These are phyloP conservation scores for Piscicola geometra DNA, from an alignment of 2,888 invertebrate genomes.

Conservation along the genomic window DNA sequence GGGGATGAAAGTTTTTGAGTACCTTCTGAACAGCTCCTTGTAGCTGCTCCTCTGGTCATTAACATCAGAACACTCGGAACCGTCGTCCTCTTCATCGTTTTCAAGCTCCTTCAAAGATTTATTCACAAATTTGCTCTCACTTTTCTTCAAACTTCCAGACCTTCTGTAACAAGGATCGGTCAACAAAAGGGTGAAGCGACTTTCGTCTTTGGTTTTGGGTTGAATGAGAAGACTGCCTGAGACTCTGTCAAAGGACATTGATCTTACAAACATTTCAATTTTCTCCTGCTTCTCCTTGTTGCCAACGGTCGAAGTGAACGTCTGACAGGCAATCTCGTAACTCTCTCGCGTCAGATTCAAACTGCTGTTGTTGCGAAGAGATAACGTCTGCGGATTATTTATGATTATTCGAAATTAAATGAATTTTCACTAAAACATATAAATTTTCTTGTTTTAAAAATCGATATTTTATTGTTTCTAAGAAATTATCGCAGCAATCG, in stretches of 20 bases:
- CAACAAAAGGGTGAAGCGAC: constrained; percentile 32
- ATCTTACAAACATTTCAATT: constrained; percentile 23
- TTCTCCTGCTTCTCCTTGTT: neutral
- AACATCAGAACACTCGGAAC: neutral
- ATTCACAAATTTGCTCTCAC: neutral
- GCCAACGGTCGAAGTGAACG: neutral
- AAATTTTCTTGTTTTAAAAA: neutral
- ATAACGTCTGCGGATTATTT: too few relatives aligned
- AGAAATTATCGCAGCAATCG: neutral
- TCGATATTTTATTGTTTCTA: neutral
- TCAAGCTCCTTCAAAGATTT: neutral
- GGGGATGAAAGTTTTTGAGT: neutral
- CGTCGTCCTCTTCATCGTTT: neutral
- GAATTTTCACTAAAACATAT: neutral
- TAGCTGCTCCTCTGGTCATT: neutral
- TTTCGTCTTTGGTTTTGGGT: constrained; percentile 32
- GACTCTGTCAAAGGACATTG: constrained; percentile 28
- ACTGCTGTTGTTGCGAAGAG: too few relatives aligned
- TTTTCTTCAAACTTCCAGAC: neutral
- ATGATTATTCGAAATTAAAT: neutral
- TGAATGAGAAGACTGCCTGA: constrained; percentile 31
- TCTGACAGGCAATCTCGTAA: constrained; percentile 16
- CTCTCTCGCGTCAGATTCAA: neutral
- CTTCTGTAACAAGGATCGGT: constrained; percentile 20
- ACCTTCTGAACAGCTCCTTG: neutral